Evolutionary conservation across 2,113 vertebrate genomes (phyloP), one percentile per base, ranked within the genome.

Genomic region (Sialia sialis): DNA sequence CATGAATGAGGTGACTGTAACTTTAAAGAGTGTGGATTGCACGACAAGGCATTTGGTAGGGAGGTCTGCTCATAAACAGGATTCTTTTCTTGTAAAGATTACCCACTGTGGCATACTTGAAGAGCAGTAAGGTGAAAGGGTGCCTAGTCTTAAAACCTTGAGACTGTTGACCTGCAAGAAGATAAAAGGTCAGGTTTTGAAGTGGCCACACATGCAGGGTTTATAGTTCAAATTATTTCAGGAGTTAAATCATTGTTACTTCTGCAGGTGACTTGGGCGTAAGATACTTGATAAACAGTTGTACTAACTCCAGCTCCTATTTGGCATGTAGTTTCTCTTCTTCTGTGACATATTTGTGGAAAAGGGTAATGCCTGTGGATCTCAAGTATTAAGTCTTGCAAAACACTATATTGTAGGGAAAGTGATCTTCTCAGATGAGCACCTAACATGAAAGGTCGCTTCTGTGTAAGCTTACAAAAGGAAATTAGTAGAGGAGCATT

Each of bases 31-130:
- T 10, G 81, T 32, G 36, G 68, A 74, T 27, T 92, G 52, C n/a
- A 25, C 39, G 34, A 1, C 0, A 0, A 85, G n/a, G 48, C 51
- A 59, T 93, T 59, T 89, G 30, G 10, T 58, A 52, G 39, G 29
- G 60, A 89, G 19, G 18, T 55, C 26, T 81, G 43, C 56, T 84
- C 13, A 12, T 76, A 64, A 46, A 62, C 38, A 54, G 59, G 32
- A 69, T 94, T 80, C 63, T 55, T 62, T 68, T 87, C 79, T 60
- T 75, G 38, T 49, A 5, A 29, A 74, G 55, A 34, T 74, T 84
- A 92, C 29, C 5, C 18, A 59, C 39, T 0, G 0, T 44, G 64
- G 8, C 56, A 10, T 41, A 30, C 39, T 32, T 46, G 3, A 11
- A 81, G n/a, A 34, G 17, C 36, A 63, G 11, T 43, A 43, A 32